phyloP scores from a whole-genome alignment of 2,113 vertebrate genomes.

The Mesitornis unicolor region DNA sequence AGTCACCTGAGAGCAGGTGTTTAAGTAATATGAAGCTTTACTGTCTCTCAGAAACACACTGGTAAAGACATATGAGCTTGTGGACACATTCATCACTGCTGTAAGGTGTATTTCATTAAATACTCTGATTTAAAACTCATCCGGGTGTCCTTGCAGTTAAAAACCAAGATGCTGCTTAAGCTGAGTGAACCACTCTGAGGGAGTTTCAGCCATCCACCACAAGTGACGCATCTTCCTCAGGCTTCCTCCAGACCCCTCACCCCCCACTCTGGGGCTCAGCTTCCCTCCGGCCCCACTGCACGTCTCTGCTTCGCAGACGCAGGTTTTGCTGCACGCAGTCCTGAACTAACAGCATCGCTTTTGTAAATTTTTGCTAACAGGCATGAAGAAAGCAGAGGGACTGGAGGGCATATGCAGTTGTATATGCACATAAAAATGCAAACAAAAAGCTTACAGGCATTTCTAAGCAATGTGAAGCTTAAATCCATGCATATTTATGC shows the following conservation, averaged over 20 bases:
- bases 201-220: neutral
- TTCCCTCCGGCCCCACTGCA: neutral
- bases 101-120: neutral
- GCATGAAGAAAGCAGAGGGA: rapidly evolving
- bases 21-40: neutral
- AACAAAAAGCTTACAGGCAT: neutral
- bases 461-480: neutral
- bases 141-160: neutral
- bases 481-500: neutral
- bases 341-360: neutral
- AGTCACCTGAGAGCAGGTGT: neutral
- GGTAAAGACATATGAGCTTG: neutral
- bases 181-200: neutral
- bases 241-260: neutral
- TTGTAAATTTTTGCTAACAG: neutral
- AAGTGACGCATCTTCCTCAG: neutral
- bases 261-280: neutral
- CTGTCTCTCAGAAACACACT: neutral
- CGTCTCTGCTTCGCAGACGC: rapidly evolving
- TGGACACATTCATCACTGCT: neutral
- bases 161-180: neutral
- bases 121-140: neutral
- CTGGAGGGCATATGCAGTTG: neutral
- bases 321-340: neutral
- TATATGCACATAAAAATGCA: neutral